Percentiles rank a stretch among this genome's conserved stretches.
phyloP scores from a whole-genome alignment of 2,113 vertebrate genomes.

The Oreocharis arfaki region DNA sequence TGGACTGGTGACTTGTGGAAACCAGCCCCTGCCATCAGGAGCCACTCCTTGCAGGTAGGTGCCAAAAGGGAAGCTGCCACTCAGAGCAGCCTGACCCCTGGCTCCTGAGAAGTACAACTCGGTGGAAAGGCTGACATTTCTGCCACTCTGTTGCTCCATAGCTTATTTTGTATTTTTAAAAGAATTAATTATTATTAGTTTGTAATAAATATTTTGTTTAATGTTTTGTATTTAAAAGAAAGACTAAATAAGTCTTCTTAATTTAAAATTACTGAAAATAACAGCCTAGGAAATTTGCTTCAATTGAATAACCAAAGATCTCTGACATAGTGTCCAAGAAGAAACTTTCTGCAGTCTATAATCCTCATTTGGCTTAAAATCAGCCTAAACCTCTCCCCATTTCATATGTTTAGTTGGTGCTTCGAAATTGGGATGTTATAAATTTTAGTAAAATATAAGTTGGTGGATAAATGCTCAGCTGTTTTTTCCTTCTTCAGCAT shows the following conservation, averaged over 20 bases:
- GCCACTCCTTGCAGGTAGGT: fast-evolving
- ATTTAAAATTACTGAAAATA: background rate
- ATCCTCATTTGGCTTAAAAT: background rate
- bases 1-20: background rate
- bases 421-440: background rate
- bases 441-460: background rate
- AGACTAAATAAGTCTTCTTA: background rate
- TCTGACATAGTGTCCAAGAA: background rate
- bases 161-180: background rate
- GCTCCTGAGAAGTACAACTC: fast-evolving
- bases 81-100: background rate
- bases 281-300: background rate
- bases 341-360: background rate
- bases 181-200: background rate
- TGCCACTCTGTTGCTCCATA: background rate
- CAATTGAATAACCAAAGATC: background rate
- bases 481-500: background rate
- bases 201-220: background rate
- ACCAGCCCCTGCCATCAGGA: background rate
- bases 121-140: background rate
- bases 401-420: background rate
- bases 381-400: fast-evolving
- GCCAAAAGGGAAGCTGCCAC: fast-evolving
- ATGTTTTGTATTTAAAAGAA: background rate
- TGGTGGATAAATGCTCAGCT: background rate